Evolutionary conservation across 1,140 invertebrate species (phyloP).

Genomic region (Calosoma granatense): DNA sequence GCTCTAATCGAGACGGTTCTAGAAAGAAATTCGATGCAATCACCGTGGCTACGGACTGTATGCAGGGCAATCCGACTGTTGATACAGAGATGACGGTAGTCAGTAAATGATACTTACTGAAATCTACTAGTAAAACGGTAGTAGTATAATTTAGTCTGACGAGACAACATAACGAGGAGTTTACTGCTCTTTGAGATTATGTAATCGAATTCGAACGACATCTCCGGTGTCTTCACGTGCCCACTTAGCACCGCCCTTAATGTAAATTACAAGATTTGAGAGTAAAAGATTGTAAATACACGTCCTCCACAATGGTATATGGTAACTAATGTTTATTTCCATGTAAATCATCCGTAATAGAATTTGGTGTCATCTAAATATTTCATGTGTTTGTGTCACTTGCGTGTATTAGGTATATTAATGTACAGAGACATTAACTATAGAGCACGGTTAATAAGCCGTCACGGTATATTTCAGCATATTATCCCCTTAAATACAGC

Average conservation of each 20-base stretch:
- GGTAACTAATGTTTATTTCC: no score
- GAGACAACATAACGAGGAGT: no score
- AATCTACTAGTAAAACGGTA: not conserved
- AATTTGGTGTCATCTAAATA: not conserved
- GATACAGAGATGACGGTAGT: constrained; percentile 42
- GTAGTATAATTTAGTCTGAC: not conserved
- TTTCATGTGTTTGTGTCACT: not conserved
- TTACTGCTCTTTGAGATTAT: not conserved
- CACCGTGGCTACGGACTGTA: constrained; percentile 26
- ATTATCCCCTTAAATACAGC: no score
- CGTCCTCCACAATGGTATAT: no score
- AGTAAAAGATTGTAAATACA: no score
- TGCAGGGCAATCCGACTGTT: constrained; percentile 27
- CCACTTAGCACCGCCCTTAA: no score
- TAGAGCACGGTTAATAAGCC: not conserved
- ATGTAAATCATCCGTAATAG: not conserved
- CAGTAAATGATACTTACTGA: constrained; percentile 3
- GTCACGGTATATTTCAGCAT: constrained; percentile 6
- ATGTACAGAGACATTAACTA: not conserved
- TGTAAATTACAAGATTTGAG: no score
- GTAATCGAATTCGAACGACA: not conserved
- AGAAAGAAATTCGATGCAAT: constrained; percentile 26
- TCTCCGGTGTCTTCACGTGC: no score
- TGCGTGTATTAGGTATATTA: not conserved
- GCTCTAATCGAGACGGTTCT: constrained; percentile 17